These are phyloP conservation scores for Globicephala melas DNA, from an alignment of 2,113 vertebrate genomes.

Conservation along the genomic window DNA sequence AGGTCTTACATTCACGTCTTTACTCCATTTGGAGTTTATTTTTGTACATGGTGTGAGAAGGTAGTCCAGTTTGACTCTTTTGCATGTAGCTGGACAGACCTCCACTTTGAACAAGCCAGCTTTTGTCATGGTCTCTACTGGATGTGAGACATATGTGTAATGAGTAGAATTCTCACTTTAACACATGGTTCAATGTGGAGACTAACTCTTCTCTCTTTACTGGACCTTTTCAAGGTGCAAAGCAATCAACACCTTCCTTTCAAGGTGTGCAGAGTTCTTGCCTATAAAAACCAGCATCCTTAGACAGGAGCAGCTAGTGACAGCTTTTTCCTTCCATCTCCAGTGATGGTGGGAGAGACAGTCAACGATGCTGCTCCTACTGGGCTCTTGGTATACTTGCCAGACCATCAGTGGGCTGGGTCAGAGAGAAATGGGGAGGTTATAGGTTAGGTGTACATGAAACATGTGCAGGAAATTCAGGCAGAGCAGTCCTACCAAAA, in stretches of 20 bases:
- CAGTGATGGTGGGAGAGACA: background rate
- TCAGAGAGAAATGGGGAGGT: background rate
- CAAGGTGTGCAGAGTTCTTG: background rate
- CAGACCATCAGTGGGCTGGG: background rate
- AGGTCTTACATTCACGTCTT: no score
- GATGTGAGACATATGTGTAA: background rate
- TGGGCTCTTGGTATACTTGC: background rate
- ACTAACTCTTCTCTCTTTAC: background rate
- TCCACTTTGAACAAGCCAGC: background rate
- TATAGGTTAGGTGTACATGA: background rate
- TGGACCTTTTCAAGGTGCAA: background rate
- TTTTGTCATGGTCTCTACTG: background rate
- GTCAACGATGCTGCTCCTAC: background rate
- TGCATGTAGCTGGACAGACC: background rate
- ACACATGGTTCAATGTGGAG: background rate
- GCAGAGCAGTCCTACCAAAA: background rate
- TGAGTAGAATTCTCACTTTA: background rate
- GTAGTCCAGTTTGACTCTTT: no score
- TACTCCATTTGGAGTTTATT: no score
- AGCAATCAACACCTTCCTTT: background rate
- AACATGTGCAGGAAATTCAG: background rate
- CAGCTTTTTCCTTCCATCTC: background rate
- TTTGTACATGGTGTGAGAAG: no score
- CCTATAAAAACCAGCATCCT: background rate
- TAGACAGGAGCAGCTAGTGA: background rate